Evolutionary conservation across 1,140 invertebrate species (phyloP).

Genomic region (Tetraneura akinire): DNA sequence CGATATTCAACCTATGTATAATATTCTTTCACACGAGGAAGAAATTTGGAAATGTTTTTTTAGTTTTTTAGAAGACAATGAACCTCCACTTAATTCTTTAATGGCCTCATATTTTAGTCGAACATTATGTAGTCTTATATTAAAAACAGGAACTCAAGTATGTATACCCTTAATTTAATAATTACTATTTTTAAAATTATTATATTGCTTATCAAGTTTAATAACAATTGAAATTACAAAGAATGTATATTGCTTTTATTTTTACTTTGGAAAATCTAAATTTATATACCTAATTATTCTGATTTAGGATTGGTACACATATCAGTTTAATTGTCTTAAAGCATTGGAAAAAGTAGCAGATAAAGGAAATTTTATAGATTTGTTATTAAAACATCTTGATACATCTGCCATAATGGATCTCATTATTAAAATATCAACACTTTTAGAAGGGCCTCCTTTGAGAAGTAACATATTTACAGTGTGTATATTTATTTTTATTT

Average conservation of each 20-base stretch:
- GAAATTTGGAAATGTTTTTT: slow-evolving; percentile 82
- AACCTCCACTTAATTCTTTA: slow-evolving; percentile 87
- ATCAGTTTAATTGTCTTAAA: slow-evolving; percentile 86
- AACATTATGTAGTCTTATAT: slow-evolving; percentile 66
- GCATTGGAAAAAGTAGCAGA: slow-evolving; percentile 88
- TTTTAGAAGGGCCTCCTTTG: slow-evolving; percentile 77
- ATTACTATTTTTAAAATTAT: neutral
- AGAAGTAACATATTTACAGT: slow-evolving; percentile 82
- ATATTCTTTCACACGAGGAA: slow-evolving; percentile 80
- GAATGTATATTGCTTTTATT: too few species aligned
- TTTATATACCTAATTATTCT: slow-evolving; percentile 50
- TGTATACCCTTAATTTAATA: slow-evolving; percentile 1
- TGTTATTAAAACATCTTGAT: slow-evolving; percentile 84
- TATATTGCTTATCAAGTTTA: too few species aligned
- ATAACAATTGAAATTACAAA: too few species aligned
- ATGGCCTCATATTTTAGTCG: slow-evolving; percentile 95
- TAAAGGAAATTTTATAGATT: slow-evolving; percentile 80
- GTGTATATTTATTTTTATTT: slow-evolving; percentile 56
- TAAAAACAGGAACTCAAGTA: slow-evolving; percentile 56
- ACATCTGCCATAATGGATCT: slow-evolving; percentile 96
- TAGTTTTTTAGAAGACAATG: slow-evolving; percentile 77
- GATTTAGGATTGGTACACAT: slow-evolving; percentile 83
- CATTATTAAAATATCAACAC: slow-evolving; percentile 82
- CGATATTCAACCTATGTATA: slow-evolving; percentile 77
- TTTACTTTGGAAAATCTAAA: too few species aligned